Conservation (phyloP, 2,888 invertebrate species). For the Torymus auratus region DNA sequence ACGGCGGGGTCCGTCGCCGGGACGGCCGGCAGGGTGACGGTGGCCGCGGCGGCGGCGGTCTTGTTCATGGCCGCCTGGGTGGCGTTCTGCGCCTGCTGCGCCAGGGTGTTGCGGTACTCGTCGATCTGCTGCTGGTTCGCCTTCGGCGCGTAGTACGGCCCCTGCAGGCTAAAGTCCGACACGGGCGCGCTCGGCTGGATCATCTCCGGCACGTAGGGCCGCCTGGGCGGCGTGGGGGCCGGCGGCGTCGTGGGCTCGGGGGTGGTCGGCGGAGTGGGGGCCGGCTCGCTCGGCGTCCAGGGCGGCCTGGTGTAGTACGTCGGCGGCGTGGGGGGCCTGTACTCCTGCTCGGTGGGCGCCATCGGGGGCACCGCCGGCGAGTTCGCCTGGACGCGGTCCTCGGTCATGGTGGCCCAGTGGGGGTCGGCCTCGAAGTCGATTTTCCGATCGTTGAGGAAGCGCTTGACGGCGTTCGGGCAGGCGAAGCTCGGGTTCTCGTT, state of each 20-base stretch:
- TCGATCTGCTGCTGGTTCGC: slow-evolving; percentile 61
- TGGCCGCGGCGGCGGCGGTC: no score
- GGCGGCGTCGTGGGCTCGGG: background rate
- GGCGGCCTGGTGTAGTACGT: slow-evolving; percentile 37
- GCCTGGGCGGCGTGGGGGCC: slow-evolving; percentile 6
- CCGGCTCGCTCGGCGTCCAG: background rate
- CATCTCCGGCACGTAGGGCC: slow-evolving; percentile 42
- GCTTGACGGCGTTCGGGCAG: slow-evolving; percentile 68
- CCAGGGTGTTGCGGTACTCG: slow-evolving; percentile 61
- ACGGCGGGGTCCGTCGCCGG: no score
- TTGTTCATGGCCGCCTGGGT: slow-evolving; percentile 23
- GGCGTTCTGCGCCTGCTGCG: background rate
- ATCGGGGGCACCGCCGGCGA: slow-evolving; percentile 15
- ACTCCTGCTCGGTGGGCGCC: background rate
- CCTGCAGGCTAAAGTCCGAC: slow-evolving; percentile 55
- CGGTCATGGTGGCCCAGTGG: slow-evolving; percentile 63
- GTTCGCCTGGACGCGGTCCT: slow-evolving; percentile 60
- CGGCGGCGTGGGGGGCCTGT: background rate
- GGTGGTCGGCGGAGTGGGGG: background rate
- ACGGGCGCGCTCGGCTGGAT: slow-evolving; percentile 56
- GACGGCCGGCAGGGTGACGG: no score
- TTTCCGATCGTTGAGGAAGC: slow-evolving; percentile 63
- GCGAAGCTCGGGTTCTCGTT: slow-evolving; percentile 69
- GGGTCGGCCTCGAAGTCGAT: slow-evolving; percentile 68
- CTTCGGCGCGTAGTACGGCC: slow-evolving; percentile 59